Evolutionary conservation across 2,888 invertebrate species (phyloP), one percentile per base, ranked within the genome.

Genomic region (Unio pictorum): DNA sequence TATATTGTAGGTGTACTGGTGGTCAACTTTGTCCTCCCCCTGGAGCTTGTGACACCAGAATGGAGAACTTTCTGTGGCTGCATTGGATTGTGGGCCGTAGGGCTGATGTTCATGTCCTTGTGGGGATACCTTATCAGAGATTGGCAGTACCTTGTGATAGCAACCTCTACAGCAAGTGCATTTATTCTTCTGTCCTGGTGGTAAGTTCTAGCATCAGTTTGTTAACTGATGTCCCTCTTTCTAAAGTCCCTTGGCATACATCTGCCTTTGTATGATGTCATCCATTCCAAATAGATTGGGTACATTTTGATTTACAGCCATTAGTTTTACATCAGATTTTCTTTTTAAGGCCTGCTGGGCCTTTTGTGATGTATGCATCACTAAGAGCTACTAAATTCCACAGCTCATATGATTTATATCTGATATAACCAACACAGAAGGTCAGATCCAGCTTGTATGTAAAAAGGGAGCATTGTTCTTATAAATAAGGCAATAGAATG

Each of bases 1-100:
- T n/a, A 5, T 23, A 58, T 73, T 73, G 1, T 73, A 88, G 89
- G 88, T 62, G 81, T 83, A n/a, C 71, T 89, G 72, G 85, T 89
- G 17, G 84, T 87, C 7, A 88, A 88, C 74, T 88, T 87, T 81
- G 86, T 88, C n/a, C 79, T 89, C 18, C 88, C 89, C 1, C 67
- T 89, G 69, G 89, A 89, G 76, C 84, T 87, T 74, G 87, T 88
- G 18, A 86, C 86, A 18, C 84, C 84, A 17, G 74, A 79, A 61
- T 89, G 89, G 89, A 71, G 89, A 59, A 88, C 87, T 15, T 85
- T 89, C 75, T 87, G 87, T 80, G 89, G 88, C 45, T 87, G 87
- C 79, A 81, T 89, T 61, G 88, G 88, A 4, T 84, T 88, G 72
- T 89, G 89, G 89, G 86, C 88, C 11, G 81, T 85, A 17, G 89